Evolutionary conservation across 53 echinoderm and acorn worm genomes (phyloP), one percentile per base, ranked within the genome.

Genomic region (Paracentrotus lividus): DNA sequence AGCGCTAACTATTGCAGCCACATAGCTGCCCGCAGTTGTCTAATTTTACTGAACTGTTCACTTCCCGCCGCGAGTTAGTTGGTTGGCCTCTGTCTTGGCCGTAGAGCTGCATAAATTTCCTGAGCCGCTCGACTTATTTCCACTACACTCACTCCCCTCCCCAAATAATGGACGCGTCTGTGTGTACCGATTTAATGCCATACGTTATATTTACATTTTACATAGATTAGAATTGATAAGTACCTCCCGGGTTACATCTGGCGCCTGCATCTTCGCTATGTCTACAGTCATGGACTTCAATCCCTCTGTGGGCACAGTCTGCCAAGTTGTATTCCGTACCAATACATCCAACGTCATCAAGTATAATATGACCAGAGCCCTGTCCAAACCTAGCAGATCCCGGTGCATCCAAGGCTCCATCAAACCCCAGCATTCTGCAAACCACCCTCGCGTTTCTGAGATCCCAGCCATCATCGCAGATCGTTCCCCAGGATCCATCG

Each of bases 401-500:
- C 14, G 42, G 23, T 24, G 94, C 94, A 16, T 13, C 27, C 36
- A 51, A 16, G 12, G 94, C 94, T 23, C 57, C 47, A 4, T 32
- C 21, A 72, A 94, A 76, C 4, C 84, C n/a, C n/a, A 93, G 58
- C 57, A 52, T 49, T 7, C 56, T 78, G 13, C 93, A 93, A 34
- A 93, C 93, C 12, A 93, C 93, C 12, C n/a, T 54, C 18, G 93
- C 93, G 31, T 93, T 84, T 49, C 33, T 20, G 32, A 78, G 20
- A 57, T 26, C 77, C 93, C 93, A 93, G 38, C 9, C 51, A 53
- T 84, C 24, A 56, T 38, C 93, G 40, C 93, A 93, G 12, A 93
- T 77, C 2, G 81, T 84, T 33, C 84, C 84, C 93, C 93, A 81
- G 9, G 31, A 18, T 3, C 93, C 93, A 24, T 93, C 14, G 52